Percentiles rank a stretch among this genome's conserved stretches.
Evolutionary conservation across 2,797 vertebrate genomes (phyloP).

Genomic region (Helostoma temminkii): DNA sequence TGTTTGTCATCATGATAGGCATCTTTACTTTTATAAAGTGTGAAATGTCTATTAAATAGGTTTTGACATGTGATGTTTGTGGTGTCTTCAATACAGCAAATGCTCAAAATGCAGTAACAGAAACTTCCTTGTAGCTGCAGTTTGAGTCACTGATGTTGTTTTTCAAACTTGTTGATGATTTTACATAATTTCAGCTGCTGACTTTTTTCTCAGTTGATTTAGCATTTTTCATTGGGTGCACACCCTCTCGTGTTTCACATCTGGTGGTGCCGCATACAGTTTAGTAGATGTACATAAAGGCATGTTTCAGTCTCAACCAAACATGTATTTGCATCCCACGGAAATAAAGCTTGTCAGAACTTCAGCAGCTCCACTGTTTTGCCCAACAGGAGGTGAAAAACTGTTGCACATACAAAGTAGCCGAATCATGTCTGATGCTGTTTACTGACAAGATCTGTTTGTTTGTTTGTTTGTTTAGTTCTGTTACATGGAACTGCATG

Average conservation of each 20-base stretch:
- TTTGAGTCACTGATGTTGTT: not conserved
- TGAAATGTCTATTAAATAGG: not conserved
- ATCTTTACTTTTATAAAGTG: slow-evolving; percentile 11
- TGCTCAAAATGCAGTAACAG: not conserved
- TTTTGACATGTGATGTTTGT: not conserved
- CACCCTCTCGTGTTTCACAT: slow-evolving; percentile 15
- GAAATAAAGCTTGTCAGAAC: slow-evolving; percentile 58
- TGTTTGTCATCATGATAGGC: not conserved
- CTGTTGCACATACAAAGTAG: slow-evolving; percentile 16
- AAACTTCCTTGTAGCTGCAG: not conserved
- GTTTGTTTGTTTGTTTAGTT: slow-evolving; percentile 26
- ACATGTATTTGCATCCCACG: slow-evolving; percentile 71
- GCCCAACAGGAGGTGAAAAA: not conserved
- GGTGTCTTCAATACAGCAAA: not conserved
- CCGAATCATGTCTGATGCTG: slow-evolving; percentile 21
- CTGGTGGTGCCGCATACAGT: not conserved
- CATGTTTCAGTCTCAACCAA: slow-evolving; percentile 37
- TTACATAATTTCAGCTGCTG: not conserved
- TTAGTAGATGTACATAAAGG: slow-evolving; percentile 52
- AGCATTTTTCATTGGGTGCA: slow-evolving; percentile 4
- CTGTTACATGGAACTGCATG: not conserved
- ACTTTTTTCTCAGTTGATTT: not conserved
- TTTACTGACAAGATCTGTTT: slow-evolving; percentile 9
- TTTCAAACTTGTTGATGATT: no score
- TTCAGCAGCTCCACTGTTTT: slow-evolving; percentile 43